Base-by-base conservation (phyloP, 2,888 invertebrate genomes). In the Eustalomyia histrio region DNA sequence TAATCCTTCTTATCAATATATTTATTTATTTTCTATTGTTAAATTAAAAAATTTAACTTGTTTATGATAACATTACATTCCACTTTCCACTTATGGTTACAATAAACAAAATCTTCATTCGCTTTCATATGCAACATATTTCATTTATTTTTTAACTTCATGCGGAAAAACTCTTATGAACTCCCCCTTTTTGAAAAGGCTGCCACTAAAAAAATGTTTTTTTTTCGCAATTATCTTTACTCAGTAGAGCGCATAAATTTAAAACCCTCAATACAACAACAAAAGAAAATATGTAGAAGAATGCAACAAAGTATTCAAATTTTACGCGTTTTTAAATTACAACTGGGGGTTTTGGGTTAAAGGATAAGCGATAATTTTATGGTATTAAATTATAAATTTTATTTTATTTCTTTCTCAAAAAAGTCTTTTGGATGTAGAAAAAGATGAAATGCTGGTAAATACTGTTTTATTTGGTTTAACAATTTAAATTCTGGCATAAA, bases 211-310 rank as follows among this genome's bases (percentile, higher is more conserved):
- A 76, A 64, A 71, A 69, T n/a, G n/a, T n/a, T n/a, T 76, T 71
- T 79, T 73, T 73, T 67, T 67, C 78, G 72, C 78, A 73, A 79
- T 79, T 79, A 79, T 79, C 78, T 79, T 73, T 39, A 79, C 72
- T 65, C 78, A 79, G 78, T 79, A 67, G 67, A 79, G 78, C 78
- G 50, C 78, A 73, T 73, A 68, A 63, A 79, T 73, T 67, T 63
- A 78, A 61, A 73, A 18, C 35, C 53, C 61, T 53, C 43, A 35
- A 60, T 16, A 24, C 29, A 29, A 60, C 16, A 24, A 29, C 16
- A 21, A 35, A 63, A 57, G 1, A 29, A 21, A 21, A 21, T 21
- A 21, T 21, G 21, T 29, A 29, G 1, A 6, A 7, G 53, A 53
- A 65, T 57, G 61, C 78, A 68, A 61, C 65, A 65, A 72, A 72